Evolutionary conservation across 1,140 invertebrate genomes (phyloP).

Genomic region (Drosophila grimshawi): DNA sequence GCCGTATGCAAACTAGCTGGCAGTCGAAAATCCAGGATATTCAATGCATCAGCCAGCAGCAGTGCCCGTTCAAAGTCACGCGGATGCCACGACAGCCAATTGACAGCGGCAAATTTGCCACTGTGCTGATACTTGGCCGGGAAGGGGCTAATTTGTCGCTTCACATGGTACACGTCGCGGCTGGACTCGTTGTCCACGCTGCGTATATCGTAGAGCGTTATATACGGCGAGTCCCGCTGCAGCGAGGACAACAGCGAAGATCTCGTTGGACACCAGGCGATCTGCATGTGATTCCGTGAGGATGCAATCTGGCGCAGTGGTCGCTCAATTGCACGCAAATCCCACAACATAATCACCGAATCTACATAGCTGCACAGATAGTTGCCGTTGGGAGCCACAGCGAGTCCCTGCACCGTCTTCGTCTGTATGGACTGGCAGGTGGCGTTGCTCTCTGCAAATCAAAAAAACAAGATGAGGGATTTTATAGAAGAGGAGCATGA

Average conservation of each 20-base stretch:
- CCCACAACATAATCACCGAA: conserved; percentile 93
- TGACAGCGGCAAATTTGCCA: conserved; percentile 53
- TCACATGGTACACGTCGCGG: conserved; percentile 75
- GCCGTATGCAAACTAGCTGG: conserved; percentile 72
- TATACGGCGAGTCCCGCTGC: conserved; percentile 75
- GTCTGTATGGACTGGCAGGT: conserved; percentile 90
- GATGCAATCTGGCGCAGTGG: conserved; percentile 91
- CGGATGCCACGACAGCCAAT: conserved; percentile 77
- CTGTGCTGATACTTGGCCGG: conserved; percentile 69
- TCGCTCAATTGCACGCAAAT: conserved; percentile 93
- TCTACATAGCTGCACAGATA: conserved; percentile 94
- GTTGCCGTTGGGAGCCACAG: conserved; percentile 91
- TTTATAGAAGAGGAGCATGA: conserved; percentile 2
- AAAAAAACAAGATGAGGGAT: conserved; percentile 26
- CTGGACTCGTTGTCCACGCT: conserved; percentile 69
- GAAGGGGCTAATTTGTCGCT: conserved; percentile 79
- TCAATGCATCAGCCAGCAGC: conserved; percentile 69
- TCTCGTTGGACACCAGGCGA: conserved; percentile 95
- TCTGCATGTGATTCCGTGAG: conserved; percentile 89
- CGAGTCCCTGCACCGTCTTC: conserved; percentile 93
- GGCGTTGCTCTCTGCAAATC: conserved; percentile 88
- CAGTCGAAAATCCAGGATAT: conserved; percentile 73
- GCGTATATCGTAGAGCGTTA: conserved; percentile 80
- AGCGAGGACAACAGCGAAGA: conserved; percentile 74
- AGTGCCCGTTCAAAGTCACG: conserved; percentile 73